Evolutionary conservation across 2,888 invertebrate genomes (phyloP), one percentile per base, ranked within the genome.

Genomic region (Chrysopilus asiliformis): DNA sequence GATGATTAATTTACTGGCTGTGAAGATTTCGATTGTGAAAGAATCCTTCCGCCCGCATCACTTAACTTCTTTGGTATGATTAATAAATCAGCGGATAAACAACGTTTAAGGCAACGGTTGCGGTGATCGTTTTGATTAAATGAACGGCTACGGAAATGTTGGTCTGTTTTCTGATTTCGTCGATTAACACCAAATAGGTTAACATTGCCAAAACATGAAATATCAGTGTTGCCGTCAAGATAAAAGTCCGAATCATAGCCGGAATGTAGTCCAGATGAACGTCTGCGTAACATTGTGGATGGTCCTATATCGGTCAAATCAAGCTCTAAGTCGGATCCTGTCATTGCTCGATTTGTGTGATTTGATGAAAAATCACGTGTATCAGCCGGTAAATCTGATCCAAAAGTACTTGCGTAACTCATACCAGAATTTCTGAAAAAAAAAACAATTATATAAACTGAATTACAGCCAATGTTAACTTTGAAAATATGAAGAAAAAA

Each of bases 311-410:
- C 27, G 14, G 20, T 14, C n/a, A n/a, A n/a, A n/a, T n/a, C n/a
- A n/a, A n/a, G n/a, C n/a, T n/a, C n/a, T n/a, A n/a, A n/a, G n/a
- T n/a, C n/a, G n/a, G n/a, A n/a, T n/a, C n/a, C n/a, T n/a, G n/a
- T n/a, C n/a, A n/a, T n/a, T n/a, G n/a, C n/a, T n/a, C n/a, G n/a
- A n/a, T n/a, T n/a, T 14, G 30, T 24, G 4, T n/a, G 19, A 12
- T 32, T 49, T 34, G 55, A 39, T 7, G 51, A 55, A 3, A 56
- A 51, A 46, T 61, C 62, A 12, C 56, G 41, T 1, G n/a, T n/a
- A n/a, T n/a, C n/a, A n/a, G n/a, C n/a, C n/a, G 62, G 58, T 7
- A 61, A 43, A 15, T 61, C 60, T 2, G 60, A 61, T 30, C 58
- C 57, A 42, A 60, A 60, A 34, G 56, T 60, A 36, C 60, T 61